Evolutionary conservation across 1,140 invertebrate species (phyloP), one percentile per base, ranked within the genome.

Genomic region (Pogonomyrmex barbatus): DNA sequence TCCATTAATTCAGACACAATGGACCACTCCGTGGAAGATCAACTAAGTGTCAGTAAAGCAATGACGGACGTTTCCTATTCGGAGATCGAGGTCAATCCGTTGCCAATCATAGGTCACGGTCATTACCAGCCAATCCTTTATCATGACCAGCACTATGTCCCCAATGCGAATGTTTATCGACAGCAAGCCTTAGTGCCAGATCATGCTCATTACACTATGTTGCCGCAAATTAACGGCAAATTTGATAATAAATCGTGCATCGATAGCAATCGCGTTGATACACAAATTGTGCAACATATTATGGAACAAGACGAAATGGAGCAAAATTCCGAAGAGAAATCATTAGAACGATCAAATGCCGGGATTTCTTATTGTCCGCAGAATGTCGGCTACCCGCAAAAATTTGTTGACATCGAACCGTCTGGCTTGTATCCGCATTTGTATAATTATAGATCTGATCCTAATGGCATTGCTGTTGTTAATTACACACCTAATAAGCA

Each of bases 1-100:
- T 94, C 93, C 89, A 94, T 94, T 90, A 93, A 94, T 93, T 93
- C 94, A 91, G 94, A 94, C 92, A 88, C 92, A 89, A 91, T 92
- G 77, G 89, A 87, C 85, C 89, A 88, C 45, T 86, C 87, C 71
- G 56, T 87, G 65, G 88, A 90, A 79, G 91, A 93, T 67, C 88
- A 88, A 68, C 84, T 86, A 87, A 89, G 70, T 89, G 87, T 67
- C 88, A 81, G 68, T 88, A 94, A 93, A 92, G 90, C 92, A 70
- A 88, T 86, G 78, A 87, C 90, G 56, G 86, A 86, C 73, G 75
- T 91, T 87, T 86, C 87, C 75, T 88, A 79, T 54, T 73, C 88
- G 36, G 91, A 93, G 52, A 89, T 88, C 73, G 90, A 90, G 73
- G 83, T 90, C 36, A 90, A 84, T 89, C 67, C 88, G 47, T 88